Conservation (phyloP, 1,140 invertebrate genomes). For the Drosophila parvula region DNA sequence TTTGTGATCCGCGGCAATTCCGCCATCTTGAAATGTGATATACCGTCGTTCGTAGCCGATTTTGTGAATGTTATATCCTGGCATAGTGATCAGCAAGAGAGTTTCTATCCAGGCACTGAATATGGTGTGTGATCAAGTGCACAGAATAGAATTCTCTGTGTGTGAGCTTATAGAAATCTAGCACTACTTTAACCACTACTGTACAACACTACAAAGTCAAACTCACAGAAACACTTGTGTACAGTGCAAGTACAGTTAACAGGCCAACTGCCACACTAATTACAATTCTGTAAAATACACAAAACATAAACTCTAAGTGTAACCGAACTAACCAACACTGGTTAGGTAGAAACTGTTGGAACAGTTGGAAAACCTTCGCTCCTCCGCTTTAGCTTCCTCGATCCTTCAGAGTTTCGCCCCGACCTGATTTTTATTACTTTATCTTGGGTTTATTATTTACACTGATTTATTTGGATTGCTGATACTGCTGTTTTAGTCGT, state of each 20-base stretch:
- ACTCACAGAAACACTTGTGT: constrained; percentile 48
- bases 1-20: constrained; percentile 96
- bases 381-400: constrained; percentile 14
- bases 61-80: constrained; percentile 95
- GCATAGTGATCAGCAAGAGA: constrained; percentile 91
- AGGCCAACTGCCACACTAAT: constrained; percentile 57
- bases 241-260: constrained; percentile 63
- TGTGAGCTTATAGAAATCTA: constrained; percentile 57
- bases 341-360: constrained; percentile 31
- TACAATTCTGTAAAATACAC: constrained; percentile 62
- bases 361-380: constrained; percentile 3
- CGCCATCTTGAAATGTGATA: constrained; percentile 95
- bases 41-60: constrained; percentile 96
- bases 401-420: constrained; percentile 24
- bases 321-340: constrained; percentile 74
- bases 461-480: constrained; percentile 30
- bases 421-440: constrained; percentile 14
- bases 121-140: constrained; percentile 85
- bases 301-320: constrained; percentile 35
- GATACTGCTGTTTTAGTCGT: constrained; percentile 87
- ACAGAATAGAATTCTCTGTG: constrained; percentile 19
- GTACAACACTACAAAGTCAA: constrained; percentile 44
- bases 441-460: constrained; percentile 24
- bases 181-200: constrained; percentile 55
- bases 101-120: constrained; percentile 87